A percentile compares a stretch with the other conserved stretches of the same genome.
Evolutionary conservation across 2,888 invertebrate species (phyloP).

Genomic region (Cyaniris semiargus): DNA sequence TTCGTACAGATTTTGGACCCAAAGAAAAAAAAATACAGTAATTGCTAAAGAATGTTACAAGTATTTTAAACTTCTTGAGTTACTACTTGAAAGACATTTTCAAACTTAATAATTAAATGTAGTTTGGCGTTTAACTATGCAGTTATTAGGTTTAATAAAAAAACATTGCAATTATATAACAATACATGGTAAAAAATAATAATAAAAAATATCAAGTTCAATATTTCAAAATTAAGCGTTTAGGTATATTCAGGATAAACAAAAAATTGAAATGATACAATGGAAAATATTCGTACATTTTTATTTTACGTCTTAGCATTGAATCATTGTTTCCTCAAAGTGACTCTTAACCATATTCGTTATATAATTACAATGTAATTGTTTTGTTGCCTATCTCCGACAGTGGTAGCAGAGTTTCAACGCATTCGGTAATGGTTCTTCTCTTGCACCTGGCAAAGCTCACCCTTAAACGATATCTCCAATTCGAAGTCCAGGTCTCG

Average conservation of each 20-base stretch:
- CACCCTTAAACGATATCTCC: slow-evolving; percentile 95
- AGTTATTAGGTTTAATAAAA: not conserved
- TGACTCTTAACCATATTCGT: slow-evolving; percentile 8
- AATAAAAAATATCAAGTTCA: not conserved
- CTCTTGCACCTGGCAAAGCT: slow-evolving; percentile 91
- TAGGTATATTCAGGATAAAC: not conserved
- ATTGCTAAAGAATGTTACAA: not conserved
- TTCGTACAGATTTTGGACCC: not conserved
- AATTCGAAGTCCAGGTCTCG: slow-evolving; percentile 98
- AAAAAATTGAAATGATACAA: slow-evolving; percentile 10
- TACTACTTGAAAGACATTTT: not conserved
- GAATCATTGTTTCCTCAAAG: slow-evolving; percentile 1
- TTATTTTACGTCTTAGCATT: slow-evolving; percentile 12
- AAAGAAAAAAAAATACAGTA: not conserved
- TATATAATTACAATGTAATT: slow-evolving; percentile 31
- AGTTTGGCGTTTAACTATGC: slow-evolving; percentile 3
- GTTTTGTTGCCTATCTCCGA: slow-evolving; percentile 17
- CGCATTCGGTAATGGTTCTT: slow-evolving; percentile 95
- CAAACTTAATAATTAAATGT: not conserved
- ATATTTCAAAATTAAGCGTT: not conserved
- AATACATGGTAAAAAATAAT: not conserved
- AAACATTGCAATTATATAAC: slow-evolving; percentile 16
- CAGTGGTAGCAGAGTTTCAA: slow-evolving; percentile 68
- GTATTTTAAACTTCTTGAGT: slow-evolving; percentile 10
- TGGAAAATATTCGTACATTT: not conserved